Conservation (phyloP, 1,140 invertebrate genomes). For the Drosophila arawakana region DNA sequence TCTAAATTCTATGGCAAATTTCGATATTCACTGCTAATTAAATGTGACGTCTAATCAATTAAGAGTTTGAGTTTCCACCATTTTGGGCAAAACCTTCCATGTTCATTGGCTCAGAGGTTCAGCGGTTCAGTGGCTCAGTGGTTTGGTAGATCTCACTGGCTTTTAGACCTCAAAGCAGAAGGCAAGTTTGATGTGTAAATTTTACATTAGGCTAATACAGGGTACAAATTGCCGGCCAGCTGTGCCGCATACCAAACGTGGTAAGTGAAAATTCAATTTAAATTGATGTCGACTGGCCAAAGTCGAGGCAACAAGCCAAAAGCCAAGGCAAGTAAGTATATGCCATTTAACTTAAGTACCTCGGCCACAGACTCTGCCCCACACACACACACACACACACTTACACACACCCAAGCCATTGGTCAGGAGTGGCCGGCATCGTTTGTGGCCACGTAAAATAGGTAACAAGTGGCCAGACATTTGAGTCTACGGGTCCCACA, state of each 20-base stretch:
- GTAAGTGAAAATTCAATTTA: constrained; percentile 84
- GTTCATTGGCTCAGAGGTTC: background rate
- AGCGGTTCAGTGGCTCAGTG: constrained; percentile 4
- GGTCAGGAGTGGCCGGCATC: constrained; percentile 27
- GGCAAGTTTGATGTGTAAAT: constrained; percentile 53
- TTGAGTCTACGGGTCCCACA: constrained; percentile 58
- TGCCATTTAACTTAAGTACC: constrained; percentile 83
- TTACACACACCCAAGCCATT: constrained; percentile 18
- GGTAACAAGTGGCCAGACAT: constrained; percentile 77
- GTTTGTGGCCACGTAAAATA: constrained; percentile 73
- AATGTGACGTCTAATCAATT: constrained; percentile 76
- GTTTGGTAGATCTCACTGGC: background rate
- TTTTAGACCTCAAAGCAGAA: constrained; percentile 1
- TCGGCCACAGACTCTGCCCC: constrained; percentile 48
- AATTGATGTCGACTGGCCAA: constrained; percentile 76
- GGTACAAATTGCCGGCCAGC: constrained; percentile 72
- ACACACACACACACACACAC: background rate
- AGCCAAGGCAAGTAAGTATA: constrained; percentile 65
- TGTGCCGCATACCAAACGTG: constrained; percentile 70
- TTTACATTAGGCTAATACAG: constrained; percentile 82
- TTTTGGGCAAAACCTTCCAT: background rate
- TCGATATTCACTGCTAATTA: constrained; percentile 64
- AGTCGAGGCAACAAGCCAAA: constrained; percentile 14
- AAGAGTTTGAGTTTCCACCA: constrained; percentile 50
- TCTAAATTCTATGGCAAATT: constrained; percentile 34